Evolutionary conservation across 2,888 invertebrate genomes (phyloP).

Genomic region (Pseudococcus viburni): DNA sequence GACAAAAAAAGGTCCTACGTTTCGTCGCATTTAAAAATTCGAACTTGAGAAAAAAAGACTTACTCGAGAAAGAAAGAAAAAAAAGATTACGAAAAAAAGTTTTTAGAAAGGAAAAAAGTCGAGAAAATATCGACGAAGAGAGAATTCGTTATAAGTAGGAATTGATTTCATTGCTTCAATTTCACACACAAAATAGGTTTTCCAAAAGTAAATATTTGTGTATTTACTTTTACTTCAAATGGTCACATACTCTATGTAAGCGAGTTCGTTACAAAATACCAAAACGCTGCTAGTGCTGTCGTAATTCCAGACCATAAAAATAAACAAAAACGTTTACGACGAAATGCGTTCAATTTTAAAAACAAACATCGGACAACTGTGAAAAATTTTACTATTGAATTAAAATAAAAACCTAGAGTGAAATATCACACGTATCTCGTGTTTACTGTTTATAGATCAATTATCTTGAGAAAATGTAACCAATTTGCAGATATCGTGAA

Average conservation of each 20-base stretch:
- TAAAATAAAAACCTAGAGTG: neutral
- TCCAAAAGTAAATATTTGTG: slow-evolving; percentile 37
- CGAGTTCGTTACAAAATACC: slow-evolving; percentile 3
- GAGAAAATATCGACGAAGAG: slow-evolving; percentile 7
- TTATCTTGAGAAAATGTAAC: too few species aligned
- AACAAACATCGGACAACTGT: slow-evolving; percentile 12
- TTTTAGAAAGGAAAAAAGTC: neutral
- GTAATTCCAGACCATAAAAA: slow-evolving; percentile 5
- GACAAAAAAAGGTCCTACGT: neutral
- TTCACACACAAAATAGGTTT: slow-evolving; percentile 44
- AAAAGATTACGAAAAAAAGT: neutral
- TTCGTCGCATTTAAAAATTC: neutral
- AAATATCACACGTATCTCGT: too few species aligned
- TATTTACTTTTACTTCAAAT: slow-evolving; percentile 44
- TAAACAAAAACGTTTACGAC: slow-evolving; percentile 11
- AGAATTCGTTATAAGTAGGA: slow-evolving; percentile 32
- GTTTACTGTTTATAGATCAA: too few species aligned
- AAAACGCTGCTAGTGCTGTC: neutral
- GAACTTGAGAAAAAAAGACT: slow-evolving; percentile 13
- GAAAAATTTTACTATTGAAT: neutral
- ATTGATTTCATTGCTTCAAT: slow-evolving; percentile 47
- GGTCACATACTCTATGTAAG: slow-evolving; percentile 34
- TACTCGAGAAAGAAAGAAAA: neutral
- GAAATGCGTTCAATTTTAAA: slow-evolving; percentile 25
- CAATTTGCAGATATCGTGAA: too few species aligned